These are phyloP conservation scores for Thysanoteuthis rhombus DNA, from an alignment of 2,888 invertebrate species.

Conservation along the genomic window DNA sequence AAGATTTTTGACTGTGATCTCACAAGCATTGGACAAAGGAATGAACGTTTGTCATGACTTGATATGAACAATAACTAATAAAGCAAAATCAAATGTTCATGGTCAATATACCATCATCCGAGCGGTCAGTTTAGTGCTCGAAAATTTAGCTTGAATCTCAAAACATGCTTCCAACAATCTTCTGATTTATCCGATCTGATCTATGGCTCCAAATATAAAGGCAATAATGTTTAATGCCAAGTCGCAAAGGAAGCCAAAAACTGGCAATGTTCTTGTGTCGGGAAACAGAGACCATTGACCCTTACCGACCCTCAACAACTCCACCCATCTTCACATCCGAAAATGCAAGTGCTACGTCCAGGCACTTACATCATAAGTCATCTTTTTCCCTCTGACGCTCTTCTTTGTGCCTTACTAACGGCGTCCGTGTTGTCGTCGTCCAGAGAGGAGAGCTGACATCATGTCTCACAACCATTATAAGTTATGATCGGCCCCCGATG, in stretches of 20 bases:
- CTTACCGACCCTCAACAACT: background rate
- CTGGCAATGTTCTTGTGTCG: background rate
- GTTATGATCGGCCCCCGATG: background rate
- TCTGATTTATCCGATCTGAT: background rate
- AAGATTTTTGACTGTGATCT: too few relatives aligned
- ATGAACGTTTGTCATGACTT: too few relatives aligned
- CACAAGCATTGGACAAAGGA: too few relatives aligned
- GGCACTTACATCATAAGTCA: slow-evolving; percentile 12
- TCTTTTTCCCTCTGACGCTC: background rate
- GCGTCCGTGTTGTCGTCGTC: background rate
- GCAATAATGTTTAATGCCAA: slow-evolving; percentile 12
- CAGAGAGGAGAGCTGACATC: background rate
- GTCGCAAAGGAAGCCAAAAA: background rate
- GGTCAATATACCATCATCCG: background rate
- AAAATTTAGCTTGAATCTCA: background rate
- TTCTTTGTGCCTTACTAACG: background rate
- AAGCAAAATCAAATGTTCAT: background rate
- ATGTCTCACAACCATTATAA: background rate
- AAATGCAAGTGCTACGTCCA: slow-evolving; percentile 12
- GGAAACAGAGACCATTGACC: background rate
- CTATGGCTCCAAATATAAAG: background rate
- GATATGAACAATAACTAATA: background rate
- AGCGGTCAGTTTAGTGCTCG: background rate
- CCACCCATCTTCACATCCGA: background rate
- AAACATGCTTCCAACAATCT: background rate